Conservation (phyloP, 2,888 invertebrate species). For the Tromatobia lineatoria region DNA sequence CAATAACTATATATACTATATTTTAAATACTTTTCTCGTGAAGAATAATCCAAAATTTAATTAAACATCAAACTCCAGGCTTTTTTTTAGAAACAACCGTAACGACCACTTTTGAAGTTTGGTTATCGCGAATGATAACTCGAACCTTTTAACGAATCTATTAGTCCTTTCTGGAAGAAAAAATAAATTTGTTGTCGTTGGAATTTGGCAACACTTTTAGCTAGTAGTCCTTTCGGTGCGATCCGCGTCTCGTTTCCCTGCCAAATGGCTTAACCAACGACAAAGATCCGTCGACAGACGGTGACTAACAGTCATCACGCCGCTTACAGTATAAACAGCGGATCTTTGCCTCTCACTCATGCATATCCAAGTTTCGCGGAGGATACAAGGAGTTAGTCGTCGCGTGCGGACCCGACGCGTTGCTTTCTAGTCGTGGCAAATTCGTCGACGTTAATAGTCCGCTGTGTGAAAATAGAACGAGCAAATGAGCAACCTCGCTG, state of each 20-base stretch:
- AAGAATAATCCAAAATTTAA: too few relatives aligned
- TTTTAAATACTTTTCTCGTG: too few relatives aligned
- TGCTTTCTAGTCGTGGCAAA: conserved; percentile 27
- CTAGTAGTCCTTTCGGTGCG: background rate
- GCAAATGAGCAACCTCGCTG: conserved; percentile 29
- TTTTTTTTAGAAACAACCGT: too few relatives aligned
- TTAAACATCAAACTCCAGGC: too few relatives aligned
- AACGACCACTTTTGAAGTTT: too few relatives aligned
- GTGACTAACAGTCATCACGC: conserved; percentile 19
- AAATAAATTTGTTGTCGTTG: too few relatives aligned
- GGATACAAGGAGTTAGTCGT: conserved; percentile 12
- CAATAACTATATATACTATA: too few relatives aligned
- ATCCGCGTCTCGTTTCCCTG: conserved; percentile 2
- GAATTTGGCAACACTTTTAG: background rate
- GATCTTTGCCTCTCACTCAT: conserved; percentile 1
- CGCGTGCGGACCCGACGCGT: conserved; percentile 35
- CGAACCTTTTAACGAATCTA: too few relatives aligned
- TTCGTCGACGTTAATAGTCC: conserved; percentile 55
- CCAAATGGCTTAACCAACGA: conserved; percentile 3
- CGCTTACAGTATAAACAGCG: conserved; percentile 5
- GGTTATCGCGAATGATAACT: too few relatives aligned
- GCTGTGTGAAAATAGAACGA: conserved; percentile 58
- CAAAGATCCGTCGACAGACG: conserved; percentile 1
- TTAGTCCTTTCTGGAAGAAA: too few relatives aligned
- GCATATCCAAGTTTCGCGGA: background rate